Evolutionary conservation across 2,888 invertebrate species (phyloP).

Genomic region (Galeruca laticollis): DNA sequence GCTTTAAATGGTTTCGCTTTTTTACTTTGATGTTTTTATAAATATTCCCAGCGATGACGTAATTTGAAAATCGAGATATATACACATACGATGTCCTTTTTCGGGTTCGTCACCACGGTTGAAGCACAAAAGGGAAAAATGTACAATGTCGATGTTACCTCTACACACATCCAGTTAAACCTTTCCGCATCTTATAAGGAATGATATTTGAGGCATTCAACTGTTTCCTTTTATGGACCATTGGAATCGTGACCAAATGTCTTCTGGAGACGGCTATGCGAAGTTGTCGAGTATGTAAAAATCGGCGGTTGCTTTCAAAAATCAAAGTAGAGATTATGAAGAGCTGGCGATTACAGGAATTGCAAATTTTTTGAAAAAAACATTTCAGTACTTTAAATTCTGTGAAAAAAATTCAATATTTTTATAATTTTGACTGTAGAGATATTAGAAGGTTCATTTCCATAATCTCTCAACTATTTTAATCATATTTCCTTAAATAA

Average conservation of each 20-base stretch:
- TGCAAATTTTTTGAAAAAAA: too few relatives aligned
- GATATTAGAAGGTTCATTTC: too few relatives aligned
- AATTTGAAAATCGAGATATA: too few relatives aligned
- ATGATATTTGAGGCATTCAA: slow-evolving; percentile 42
- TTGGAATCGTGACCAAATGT: slow-evolving; percentile 32
- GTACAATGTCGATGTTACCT: slow-evolving; percentile 16
- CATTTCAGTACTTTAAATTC: too few relatives aligned
- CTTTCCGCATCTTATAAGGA: slow-evolving; percentile 45
- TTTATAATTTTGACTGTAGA: too few relatives aligned
- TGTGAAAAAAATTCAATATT: too few relatives aligned
- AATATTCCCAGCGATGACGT: slow-evolving; percentile 3
- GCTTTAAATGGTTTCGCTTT: too few relatives aligned
- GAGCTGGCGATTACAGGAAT: too few relatives aligned
- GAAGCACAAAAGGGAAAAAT: slow-evolving; percentile 18
- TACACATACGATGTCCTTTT: slow-evolving; percentile 33
- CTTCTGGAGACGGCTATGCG: slow-evolving; percentile 13
- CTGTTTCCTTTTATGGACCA: slow-evolving; percentile 42
- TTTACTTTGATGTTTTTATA: slow-evolving; percentile 14
- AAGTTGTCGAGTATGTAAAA: slow-evolving; percentile 10
- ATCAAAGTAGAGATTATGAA: too few relatives aligned
- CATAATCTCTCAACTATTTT: too few relatives aligned
- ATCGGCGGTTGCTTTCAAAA: background rate
- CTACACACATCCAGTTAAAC: slow-evolving; percentile 27
- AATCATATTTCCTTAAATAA: too few relatives aligned
- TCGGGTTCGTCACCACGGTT: slow-evolving; percentile 39